Evolutionary conservation across 2,113 vertebrate species (phyloP).

Genomic region (Pampusana beccarii): DNA sequence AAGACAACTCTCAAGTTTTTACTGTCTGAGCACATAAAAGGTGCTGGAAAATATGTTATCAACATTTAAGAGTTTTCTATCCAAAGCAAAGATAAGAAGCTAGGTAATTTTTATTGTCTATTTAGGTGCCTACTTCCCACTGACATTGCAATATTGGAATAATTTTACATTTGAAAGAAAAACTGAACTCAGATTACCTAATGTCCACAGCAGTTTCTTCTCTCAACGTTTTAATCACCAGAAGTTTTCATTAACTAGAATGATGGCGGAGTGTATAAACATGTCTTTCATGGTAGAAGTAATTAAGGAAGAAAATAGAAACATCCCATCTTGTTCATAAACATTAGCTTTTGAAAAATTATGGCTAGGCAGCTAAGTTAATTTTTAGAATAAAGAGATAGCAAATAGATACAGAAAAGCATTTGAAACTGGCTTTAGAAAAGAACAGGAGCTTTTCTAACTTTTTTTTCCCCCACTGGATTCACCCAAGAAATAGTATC

Average conservation of each 20-base stretch:
- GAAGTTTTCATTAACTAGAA: neutral
- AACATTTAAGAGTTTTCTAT: neutral
- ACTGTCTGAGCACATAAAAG: neutral
- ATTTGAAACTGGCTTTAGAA: neutral
- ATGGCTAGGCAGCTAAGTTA: neutral
- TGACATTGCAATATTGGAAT: neutral
- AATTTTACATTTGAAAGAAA: neutral
- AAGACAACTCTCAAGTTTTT: neutral
- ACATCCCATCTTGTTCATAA: neutral
- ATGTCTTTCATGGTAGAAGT: neutral
- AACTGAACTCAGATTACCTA: neutral
- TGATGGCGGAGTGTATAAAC: neutral
- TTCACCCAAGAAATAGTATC: neutral
- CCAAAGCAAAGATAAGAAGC: neutral
- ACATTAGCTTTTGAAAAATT: neutral
- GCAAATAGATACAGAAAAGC: neutral
- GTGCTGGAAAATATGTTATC: neutral
- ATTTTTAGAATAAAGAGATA: neutral
- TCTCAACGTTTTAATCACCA: neutral
- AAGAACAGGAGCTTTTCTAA: neutral
- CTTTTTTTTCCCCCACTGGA: neutral
- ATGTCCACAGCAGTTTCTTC: neutral
- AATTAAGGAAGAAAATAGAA: constrained; percentile 11
- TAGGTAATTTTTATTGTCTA: neutral
- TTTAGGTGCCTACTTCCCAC: neutral